phyloP scores from a whole-genome alignment of 2,113 vertebrate genomes.

The Tenrec ecaudatus region DNA sequence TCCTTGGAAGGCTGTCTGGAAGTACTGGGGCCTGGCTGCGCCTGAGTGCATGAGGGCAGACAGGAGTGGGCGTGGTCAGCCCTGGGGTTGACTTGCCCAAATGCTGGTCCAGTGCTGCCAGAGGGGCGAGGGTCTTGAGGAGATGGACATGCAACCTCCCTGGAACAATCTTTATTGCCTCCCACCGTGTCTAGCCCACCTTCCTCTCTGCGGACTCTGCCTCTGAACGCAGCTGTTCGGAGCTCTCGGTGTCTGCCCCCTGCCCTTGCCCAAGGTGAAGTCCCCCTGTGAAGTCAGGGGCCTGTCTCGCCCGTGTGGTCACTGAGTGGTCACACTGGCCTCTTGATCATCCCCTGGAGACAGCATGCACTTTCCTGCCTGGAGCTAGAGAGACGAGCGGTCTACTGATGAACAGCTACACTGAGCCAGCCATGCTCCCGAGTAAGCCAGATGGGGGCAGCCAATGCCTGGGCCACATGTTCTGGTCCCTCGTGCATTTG shows the following conservation, averaged over 20 bases:
- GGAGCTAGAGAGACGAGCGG: neutral
- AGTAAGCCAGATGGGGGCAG: too few relatives aligned
- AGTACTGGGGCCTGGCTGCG: neutral
- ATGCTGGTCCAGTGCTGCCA: neutral
- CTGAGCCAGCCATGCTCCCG: too few relatives aligned
- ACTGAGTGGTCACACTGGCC: neutral
- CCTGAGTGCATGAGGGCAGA: neutral
- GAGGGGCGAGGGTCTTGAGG: neutral
- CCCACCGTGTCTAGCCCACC: neutral
- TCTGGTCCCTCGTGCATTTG: neutral
- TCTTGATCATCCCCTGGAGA: neutral
- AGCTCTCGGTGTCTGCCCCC: neutral
- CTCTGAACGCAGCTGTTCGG: neutral
- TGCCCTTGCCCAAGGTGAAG: neutral
- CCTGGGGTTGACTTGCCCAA: neutral
- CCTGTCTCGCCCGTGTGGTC: neutral
- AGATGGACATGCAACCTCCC: neutral
- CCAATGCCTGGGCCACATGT: neutral
- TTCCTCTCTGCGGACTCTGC: neutral
- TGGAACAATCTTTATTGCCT: neutral
- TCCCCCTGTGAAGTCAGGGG: neutral
- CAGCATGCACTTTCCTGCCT: neutral
- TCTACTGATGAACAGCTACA: neutral
- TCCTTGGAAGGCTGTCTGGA: neutral
- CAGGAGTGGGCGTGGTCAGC: too few relatives aligned